Conservation (phyloP, 2,797 vertebrate genomes). For the Premnoplex brunnescens region DNA sequence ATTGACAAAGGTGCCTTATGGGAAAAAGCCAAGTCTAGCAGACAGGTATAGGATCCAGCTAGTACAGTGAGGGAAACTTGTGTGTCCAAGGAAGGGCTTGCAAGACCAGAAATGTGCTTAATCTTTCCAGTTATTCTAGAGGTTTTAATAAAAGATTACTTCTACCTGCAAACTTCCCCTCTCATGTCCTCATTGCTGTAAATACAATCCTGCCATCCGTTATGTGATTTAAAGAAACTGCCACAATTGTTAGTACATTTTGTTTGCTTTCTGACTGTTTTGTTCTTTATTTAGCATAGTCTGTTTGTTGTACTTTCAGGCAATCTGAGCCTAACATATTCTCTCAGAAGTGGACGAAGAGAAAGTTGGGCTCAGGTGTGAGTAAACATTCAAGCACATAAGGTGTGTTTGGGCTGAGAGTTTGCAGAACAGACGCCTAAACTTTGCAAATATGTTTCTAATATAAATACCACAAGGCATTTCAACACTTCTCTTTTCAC, state of each 20-base stretch:
- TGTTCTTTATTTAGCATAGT: neutral
- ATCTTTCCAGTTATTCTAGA: neutral
- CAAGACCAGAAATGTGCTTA: neutral
- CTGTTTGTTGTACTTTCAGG: neutral
- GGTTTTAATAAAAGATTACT: neutral
- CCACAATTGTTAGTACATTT: neutral
- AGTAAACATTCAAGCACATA: neutral
- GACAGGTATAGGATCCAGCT: neutral
- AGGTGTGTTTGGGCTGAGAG: neutral
- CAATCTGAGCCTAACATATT: neutral
- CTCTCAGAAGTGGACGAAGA: neutral
- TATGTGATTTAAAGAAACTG: neutral
- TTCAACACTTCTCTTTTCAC: neutral
- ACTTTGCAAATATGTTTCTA: neutral
- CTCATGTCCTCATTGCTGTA: neutral
- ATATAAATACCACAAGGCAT: neutral
- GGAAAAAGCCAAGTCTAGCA: neutral
- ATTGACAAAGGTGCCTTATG: neutral
- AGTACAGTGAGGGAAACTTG: neutral
- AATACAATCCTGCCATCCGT: neutral
- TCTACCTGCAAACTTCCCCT: neutral
- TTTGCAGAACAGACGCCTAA: neutral
- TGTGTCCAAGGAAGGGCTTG: neutral
- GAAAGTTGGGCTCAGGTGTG: neutral
- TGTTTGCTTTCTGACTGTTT: neutral